Evolutionary conservation across 1,140 invertebrate species (phyloP), one percentile per base, ranked within the genome.

Genomic region (Drosophila setifemur): DNA sequence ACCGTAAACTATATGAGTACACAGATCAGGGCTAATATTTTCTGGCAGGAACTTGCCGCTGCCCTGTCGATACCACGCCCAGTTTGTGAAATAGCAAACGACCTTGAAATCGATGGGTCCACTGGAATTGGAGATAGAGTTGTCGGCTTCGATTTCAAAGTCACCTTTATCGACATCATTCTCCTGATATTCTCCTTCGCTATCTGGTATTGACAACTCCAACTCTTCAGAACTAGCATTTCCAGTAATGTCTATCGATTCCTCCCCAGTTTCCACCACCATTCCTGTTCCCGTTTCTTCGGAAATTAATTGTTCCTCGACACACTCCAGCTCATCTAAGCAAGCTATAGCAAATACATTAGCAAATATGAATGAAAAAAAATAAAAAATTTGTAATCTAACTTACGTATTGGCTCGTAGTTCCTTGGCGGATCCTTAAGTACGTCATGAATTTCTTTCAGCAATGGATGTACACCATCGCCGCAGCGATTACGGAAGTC

Each of bases 21-120:
- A 98, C 0, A 98, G 91, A 5, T 94, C 93, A 1, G 95, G 91
- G 79, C 98, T 95, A 16, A 98, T 96, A 72, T 97, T 93, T 73
- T 94, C 94, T 4, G 96, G 96, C 4, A 94, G 82, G 72, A 95
- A 97, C 81, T 96, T 96, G n/a, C 96, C 97, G 43, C 92, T 88
- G 0, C 95, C 95, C 58, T 93, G 93, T 37, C 96, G 93, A 77
- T 97, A 97, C 95, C 96, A 97, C 8, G 96, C 96, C 97, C 97
- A 98, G 78, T 97, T 98, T 0, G 96, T 97, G 81, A 97, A 98
- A 85, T 98, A 98, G 67, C 97, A 98, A 0, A 98, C 95, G 0
- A 98, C 92, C 91, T 96, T 94, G 63, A 92, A 95, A 43, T 92
- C 77, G 9, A 90, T 85, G 35, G 81, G 12, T n/a, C 29, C 28